Base-by-base conservation (phyloP, 35 echinoderm and acorn worm genomes). In the Ophiothrix spiculata region DNA sequence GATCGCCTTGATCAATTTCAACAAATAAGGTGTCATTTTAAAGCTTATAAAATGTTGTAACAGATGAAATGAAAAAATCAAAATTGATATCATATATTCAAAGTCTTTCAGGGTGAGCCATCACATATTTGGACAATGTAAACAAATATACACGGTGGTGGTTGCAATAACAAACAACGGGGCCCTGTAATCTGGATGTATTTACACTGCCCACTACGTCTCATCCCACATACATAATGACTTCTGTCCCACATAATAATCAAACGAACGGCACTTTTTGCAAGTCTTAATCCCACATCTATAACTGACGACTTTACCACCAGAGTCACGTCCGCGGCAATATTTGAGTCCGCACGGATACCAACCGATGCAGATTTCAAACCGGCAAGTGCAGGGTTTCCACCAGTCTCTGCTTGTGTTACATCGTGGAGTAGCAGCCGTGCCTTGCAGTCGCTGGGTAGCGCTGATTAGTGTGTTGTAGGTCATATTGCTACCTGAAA, bases 301-400 rank as follows among this genome's bases (percentile, higher is more conserved):
- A 37, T 98, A 98, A 81, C 90, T 98, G 21, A 98, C 86, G 21
- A 87, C 87, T 34, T 98, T 98, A 12, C 95, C 95, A 0, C 86
- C 95, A 21, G 95, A 88, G 77, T 98, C 95, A 31, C 95, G 79
- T 0, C 95, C 95, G 14, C 88, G 80, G 78, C 95, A 98, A 79
- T 98, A 98, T 40, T 98, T 98, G n/a, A 98, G 91, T 37, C 95
- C 95, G 49, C 95, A 98, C 14, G 95, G 95, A 74, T 94, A 98
- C 95, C 95, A 98, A 12, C 95, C 95, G 37, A 98, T 86, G 39
- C 95, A 98, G 80, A 94, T 82, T 40, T 93, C 91, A 35, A 98
- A 82, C 13, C 85, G 85, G 63, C 95, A 98, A 10, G 64, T 38
- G 77, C 95, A 98, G 0, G 95, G 91, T 21, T 81, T 73, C 79